A percentile compares a stretch with the other conserved stretches of the same genome.
Evolutionary conservation across 2,888 invertebrate genomes (phyloP).

Genomic region (Scaeva pyrastri): DNA sequence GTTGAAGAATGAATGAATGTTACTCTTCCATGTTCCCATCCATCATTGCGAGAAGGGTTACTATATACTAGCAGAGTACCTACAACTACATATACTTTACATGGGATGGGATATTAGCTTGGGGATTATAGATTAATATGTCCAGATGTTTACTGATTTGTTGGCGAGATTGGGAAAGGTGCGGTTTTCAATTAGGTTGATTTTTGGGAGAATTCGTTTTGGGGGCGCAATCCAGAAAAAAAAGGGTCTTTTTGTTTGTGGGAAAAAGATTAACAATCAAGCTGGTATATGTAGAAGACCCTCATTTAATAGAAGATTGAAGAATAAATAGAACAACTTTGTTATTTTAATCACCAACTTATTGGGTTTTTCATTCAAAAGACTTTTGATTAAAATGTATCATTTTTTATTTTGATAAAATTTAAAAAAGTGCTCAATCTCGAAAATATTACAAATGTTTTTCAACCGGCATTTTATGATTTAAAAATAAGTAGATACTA

Average conservation of each 20-base stretch:
- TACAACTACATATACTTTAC: too few species aligned
- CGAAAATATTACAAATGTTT: too few species aligned
- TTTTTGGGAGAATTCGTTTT: not conserved
- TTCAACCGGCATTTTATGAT: too few species aligned
- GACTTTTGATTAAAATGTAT: too few species aligned
- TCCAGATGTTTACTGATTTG: conserved; percentile 60
- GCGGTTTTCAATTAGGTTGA: conserved; percentile 51
- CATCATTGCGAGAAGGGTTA: conserved; percentile 54
- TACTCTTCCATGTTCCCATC: conserved; percentile 21
- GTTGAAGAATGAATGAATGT: conserved; percentile 47
- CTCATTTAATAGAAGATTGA: not conserved
- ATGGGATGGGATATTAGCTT: not conserved
- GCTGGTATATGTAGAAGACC: conserved; percentile 16
- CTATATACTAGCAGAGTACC: not conserved
- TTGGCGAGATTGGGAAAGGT: conserved; percentile 40
- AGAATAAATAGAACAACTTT: not conserved
- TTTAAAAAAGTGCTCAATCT: too few species aligned
- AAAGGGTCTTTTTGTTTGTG: conserved; percentile 13
- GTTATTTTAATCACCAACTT: not conserved
- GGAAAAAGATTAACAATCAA: conserved; percentile 13
- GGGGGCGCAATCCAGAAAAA: not conserved
- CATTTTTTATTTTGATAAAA: too few species aligned
- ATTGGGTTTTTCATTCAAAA: too few species aligned
- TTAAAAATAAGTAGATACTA: too few species aligned
- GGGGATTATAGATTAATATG: conserved; percentile 55